These are phyloP conservation scores for Alosa sapidissima DNA, from an alignment of 2,797 vertebrate genomes.

Conservation along the genomic window DNA sequence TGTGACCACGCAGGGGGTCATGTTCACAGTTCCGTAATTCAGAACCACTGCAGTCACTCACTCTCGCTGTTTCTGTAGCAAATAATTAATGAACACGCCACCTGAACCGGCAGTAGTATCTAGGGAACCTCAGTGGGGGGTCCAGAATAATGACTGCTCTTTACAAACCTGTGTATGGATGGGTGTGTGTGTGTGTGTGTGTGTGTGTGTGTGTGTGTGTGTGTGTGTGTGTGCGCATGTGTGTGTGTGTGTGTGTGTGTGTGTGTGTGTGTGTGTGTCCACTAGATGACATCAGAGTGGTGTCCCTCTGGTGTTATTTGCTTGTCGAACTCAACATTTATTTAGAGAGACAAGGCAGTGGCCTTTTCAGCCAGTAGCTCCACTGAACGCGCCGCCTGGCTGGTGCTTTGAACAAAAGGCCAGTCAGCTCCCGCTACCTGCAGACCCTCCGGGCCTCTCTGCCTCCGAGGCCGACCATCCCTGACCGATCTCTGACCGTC, in stretches of 20 bases:
- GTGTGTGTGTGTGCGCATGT: neutral
- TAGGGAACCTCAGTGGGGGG: too few relatives aligned
- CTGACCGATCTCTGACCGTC: neutral
- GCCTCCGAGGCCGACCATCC: neutral
- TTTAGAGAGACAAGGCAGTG: neutral
- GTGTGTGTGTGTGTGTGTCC: neutral
- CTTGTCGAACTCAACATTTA: neutral
- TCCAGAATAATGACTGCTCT: too few relatives aligned
- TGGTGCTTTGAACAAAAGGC: neutral
- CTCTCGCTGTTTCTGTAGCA: too few relatives aligned
- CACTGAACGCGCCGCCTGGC: neutral
- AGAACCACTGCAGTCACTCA: too few relatives aligned
- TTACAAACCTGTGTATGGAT: neutral
- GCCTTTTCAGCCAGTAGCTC: neutral
- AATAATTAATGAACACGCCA: too few relatives aligned
- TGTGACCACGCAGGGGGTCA: too few relatives aligned
- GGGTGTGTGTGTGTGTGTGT: neutral
- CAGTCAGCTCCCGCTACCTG: neutral
- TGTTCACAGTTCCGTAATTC: too few relatives aligned
- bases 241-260: neutral
- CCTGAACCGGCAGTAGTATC: too few relatives aligned
- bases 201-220: neutral
- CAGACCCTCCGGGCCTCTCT: neutral
- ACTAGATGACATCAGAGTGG: neutral
- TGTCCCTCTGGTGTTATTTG: neutral